A percentile compares a stretch with the other conserved stretches of the same genome.
Conservation (phyloP, 2,797 vertebrate species). For the Ara ararauna region DNA sequence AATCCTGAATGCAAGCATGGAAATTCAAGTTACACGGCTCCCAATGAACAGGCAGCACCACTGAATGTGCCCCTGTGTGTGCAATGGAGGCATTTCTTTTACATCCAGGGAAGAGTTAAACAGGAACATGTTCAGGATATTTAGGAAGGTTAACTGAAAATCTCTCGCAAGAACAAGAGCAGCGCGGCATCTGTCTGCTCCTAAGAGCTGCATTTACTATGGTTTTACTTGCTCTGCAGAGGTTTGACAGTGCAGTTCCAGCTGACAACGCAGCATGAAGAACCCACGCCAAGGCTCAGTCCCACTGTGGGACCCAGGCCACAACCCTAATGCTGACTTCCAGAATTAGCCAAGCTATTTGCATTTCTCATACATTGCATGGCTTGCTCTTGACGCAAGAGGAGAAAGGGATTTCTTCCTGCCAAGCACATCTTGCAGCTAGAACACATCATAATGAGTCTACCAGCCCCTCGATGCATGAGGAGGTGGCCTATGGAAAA, state of each 20-base stretch:
- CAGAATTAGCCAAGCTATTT: not conserved
- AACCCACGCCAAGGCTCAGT: not conserved
- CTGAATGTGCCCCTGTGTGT: fast-evolving
- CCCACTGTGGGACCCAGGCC: not conserved
- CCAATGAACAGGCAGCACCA: not conserved
- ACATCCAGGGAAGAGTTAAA: not conserved
- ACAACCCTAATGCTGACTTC: not conserved
- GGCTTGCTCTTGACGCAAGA: not conserved
- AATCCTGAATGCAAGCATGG: not conserved
- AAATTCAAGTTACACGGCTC: not conserved
- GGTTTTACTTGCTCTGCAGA: not conserved
- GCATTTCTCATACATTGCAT: constrained; percentile 12
- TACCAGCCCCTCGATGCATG: not conserved
- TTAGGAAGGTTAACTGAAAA: not conserved
- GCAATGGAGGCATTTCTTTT: not conserved
- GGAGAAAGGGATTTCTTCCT: not conserved
- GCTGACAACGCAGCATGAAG: not conserved
- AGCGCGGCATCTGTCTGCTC: not conserved
- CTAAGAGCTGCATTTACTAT: not conserved
- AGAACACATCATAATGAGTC: not conserved
- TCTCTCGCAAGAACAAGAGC: not conserved
- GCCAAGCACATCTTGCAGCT: constrained; percentile 28
- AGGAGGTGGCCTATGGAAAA: not conserved
- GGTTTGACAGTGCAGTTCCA: not conserved
- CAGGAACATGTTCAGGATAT: not conserved